phyloP scores from a whole-genome alignment of 2,888 invertebrate genomes.

The Cheilosia variabilis region DNA sequence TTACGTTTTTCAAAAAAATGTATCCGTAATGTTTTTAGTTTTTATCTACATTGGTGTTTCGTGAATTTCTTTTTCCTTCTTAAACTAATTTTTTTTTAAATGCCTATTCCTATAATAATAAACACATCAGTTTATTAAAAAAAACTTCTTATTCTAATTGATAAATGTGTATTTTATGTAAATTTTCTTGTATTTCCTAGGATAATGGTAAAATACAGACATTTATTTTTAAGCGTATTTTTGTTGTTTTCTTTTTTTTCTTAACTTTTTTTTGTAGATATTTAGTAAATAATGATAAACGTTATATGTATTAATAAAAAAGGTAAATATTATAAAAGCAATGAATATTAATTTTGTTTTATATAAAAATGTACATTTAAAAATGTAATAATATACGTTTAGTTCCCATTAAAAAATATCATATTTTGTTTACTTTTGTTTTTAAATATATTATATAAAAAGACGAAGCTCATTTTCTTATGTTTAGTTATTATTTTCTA shows the following conservation, averaged over 20 bases:
- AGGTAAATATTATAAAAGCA: constrained; percentile 81
- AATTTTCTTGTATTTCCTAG: constrained; percentile 63
- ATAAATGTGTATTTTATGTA: constrained; percentile 70
- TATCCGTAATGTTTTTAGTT: constrained; percentile 29
- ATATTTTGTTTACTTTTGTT: constrained; percentile 32
- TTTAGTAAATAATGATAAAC: constrained; percentile 75
- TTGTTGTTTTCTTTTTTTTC: constrained; percentile 54
- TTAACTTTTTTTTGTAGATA: constrained; percentile 72
- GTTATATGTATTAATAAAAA: constrained; percentile 77
- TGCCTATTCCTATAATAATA: constrained; percentile 25
- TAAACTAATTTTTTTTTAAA: constrained; percentile 16
- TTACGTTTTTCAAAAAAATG: constrained; percentile 38
- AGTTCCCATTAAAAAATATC: constrained; percentile 66
- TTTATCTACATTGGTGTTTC: constrained; percentile 66
- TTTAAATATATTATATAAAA: constrained; percentile 56
- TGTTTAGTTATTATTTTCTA: constrained; percentile 11
- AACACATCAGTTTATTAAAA: constrained; percentile 24
- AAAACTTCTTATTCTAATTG: constrained; percentile 55
- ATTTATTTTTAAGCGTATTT: constrained; percentile 74
- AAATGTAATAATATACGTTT: constrained; percentile 65
- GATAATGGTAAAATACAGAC: constrained; percentile 61
- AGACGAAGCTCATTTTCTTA: constrained; percentile 64
- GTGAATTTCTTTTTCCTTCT: constrained; percentile 43
- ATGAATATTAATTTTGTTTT: constrained; percentile 76
- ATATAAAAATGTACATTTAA: constrained; percentile 75